These are phyloP conservation scores for Petrosia ficiformis DNA, from an alignment of 37 sponge, comb jelly and placozoan genomes.

Conservation along the genomic window DNA sequence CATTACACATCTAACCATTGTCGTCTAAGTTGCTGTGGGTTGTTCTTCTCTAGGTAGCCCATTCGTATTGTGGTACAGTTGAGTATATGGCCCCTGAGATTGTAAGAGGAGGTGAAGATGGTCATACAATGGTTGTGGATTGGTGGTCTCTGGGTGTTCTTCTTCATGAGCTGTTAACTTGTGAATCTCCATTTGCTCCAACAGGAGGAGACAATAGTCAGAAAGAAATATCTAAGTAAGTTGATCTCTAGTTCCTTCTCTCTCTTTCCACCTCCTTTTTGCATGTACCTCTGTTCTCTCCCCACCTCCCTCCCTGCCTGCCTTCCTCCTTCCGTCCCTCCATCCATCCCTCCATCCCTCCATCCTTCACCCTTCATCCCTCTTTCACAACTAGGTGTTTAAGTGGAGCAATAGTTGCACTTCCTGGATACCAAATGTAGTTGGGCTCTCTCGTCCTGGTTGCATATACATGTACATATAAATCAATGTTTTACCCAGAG, in stretches of 20 bases:
- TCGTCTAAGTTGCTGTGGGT: not conserved
- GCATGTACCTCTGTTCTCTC: no score
- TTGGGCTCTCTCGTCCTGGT: no score
- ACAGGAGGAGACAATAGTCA: constrained; percentile 72
- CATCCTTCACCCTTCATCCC: no score
- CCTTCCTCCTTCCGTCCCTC: no score
- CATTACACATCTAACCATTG: not conserved
- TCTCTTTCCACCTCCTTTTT: not conserved
- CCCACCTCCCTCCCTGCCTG: not conserved
- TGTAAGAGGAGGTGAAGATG: constrained; percentile 63
- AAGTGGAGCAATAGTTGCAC: no score
- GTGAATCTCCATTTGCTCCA: constrained; percentile 89
- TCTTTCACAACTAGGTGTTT: no score
- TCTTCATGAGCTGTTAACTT: constrained; percentile 86
- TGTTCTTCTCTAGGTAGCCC: constrained; percentile 64
- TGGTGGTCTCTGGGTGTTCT: constrained; percentile 98
- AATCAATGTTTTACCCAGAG: no score
- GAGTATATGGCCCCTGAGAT: constrained; percentile 99
- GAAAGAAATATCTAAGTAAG: constrained; percentile 57
- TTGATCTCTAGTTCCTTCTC: not conserved
- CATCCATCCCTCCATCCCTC: no score
- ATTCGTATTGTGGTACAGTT: constrained; percentile 96
- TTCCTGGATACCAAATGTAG: no score
- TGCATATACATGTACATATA: no score
- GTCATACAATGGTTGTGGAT: constrained; percentile 74